These are phyloP conservation scores for Deroplatys truncata DNA, from an alignment of 2,888 invertebrate genomes.

Conservation along the genomic window DNA sequence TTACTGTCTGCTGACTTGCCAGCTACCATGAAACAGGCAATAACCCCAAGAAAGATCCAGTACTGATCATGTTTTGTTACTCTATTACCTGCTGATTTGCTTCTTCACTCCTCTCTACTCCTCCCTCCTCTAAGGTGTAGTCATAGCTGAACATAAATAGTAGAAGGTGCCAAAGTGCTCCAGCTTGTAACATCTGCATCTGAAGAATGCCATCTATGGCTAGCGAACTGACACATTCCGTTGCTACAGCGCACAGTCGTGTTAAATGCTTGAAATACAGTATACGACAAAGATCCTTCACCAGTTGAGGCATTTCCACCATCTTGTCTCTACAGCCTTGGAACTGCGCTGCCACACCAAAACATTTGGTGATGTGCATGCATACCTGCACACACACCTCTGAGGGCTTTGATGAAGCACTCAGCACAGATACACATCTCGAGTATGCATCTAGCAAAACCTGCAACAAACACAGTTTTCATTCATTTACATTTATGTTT, in stretches of 20 bases:
- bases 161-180: slow-evolving; percentile 88
- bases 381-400: slow-evolving; percentile 90
- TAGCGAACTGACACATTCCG: slow-evolving; percentile 84
- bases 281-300: slow-evolving; percentile 80
- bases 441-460: slow-evolving; percentile 85
- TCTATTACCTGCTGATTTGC: slow-evolving; percentile 67
- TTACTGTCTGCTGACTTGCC: too few relatives aligned
- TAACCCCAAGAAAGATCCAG: too few relatives aligned
- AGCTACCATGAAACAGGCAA: too few relatives aligned
- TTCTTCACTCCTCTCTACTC: slow-evolving; percentile 78
- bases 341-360: slow-evolving; percentile 94
- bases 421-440: slow-evolving; percentile 89
- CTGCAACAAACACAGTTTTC: slow-evolving; percentile 40
- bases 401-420: slow-evolving; percentile 66
- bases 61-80: too few relatives aligned
- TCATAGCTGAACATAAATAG: slow-evolving; percentile 91
- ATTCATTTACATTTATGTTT: too few relatives aligned
- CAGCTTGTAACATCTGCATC: slow-evolving; percentile 75
- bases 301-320: slow-evolving; percentile 80
- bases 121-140: slow-evolving; percentile 95
- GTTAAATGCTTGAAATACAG: slow-evolving; percentile 85
- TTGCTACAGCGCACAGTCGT: slow-evolving; percentile 79
- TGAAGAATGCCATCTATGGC: slow-evolving; percentile 84
- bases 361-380: slow-evolving; percentile 84
- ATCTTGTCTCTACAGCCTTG: slow-evolving; percentile 83